These are phyloP conservation scores for Gnathonemus echidnorhynchus DNA, from an alignment of 2,113 vertebrate species.

Conservation along the genomic window DNA sequence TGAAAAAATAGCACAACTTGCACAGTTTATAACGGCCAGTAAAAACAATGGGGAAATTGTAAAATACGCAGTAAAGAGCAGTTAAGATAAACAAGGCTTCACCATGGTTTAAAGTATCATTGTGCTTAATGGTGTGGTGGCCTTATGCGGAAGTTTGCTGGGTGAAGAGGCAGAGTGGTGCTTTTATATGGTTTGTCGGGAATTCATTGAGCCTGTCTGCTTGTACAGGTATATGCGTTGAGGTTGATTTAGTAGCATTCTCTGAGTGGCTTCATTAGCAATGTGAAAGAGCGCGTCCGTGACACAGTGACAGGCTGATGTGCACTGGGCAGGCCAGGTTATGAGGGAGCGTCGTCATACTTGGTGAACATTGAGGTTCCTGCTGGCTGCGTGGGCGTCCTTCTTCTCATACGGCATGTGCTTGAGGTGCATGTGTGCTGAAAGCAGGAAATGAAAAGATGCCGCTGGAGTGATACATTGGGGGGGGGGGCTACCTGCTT, in stretches of 20 bases:
- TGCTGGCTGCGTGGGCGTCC: constrained; percentile 44
- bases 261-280: neutral
- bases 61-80: neutral
- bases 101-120: constrained; percentile 5
- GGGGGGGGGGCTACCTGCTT: constrained; percentile 26
- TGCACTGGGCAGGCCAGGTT: neutral
- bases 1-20: neutral
- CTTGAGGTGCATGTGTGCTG: neutral
- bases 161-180: neutral
- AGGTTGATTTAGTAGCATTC: neutral
- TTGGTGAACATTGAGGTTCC: neutral
- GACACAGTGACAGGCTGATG: neutral
- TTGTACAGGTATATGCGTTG: neutral
- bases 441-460: neutral
- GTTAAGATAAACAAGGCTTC: constrained; percentile 9
- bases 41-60: neutral
- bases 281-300: neutral
- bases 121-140: neutral
- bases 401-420: constrained; percentile 28
- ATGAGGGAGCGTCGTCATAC: neutral
- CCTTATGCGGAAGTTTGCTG: neutral
- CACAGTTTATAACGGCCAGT: neutral
- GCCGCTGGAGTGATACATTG: neutral
- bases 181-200: neutral
- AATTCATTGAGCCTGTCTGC: neutral